Evolutionary conservation across 2,888 invertebrate species (phyloP).

Genomic region (Thymelicus lineola): DNA sequence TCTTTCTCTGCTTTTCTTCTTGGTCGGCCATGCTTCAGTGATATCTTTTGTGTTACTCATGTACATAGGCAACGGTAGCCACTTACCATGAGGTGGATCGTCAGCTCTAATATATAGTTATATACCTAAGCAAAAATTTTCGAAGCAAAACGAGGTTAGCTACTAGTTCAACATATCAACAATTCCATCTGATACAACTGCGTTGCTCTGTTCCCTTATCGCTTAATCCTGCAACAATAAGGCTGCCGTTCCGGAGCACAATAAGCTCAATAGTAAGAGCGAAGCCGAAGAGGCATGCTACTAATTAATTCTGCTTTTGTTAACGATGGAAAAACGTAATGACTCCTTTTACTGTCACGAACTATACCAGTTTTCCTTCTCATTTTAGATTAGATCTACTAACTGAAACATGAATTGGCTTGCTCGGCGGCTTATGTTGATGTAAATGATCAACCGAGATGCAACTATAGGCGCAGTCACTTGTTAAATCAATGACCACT

Average conservation of each 20-base stretch:
- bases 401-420: not conserved
- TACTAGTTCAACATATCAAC: not conserved
- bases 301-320: slow-evolving; percentile 11
- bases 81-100: no score
- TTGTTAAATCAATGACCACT: no score
- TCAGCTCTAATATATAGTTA: no score
- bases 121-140: no score
- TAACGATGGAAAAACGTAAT: slow-evolving; percentile 2
- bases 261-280: not conserved
- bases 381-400: not conserved
- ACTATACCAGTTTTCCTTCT: not conserved
- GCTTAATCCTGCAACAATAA: slow-evolving; percentile 8
- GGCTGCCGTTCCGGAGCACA: not conserved
- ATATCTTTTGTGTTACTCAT: no score
- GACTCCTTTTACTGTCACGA: slow-evolving; percentile 2
- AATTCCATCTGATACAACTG: not conserved
- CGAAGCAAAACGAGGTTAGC: not conserved
- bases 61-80: no score
- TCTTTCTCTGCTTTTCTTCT: no score
- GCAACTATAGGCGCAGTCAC: no score
- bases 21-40: no score
- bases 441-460: no score
- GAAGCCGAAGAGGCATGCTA: slow-evolving; percentile 5
- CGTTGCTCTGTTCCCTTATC: not conserved
- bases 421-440: not conserved